Evolutionary conservation across 2,888 invertebrate genomes (phyloP), one percentile per base, ranked within the genome.

Genomic region (Netelia virgata): DNA sequence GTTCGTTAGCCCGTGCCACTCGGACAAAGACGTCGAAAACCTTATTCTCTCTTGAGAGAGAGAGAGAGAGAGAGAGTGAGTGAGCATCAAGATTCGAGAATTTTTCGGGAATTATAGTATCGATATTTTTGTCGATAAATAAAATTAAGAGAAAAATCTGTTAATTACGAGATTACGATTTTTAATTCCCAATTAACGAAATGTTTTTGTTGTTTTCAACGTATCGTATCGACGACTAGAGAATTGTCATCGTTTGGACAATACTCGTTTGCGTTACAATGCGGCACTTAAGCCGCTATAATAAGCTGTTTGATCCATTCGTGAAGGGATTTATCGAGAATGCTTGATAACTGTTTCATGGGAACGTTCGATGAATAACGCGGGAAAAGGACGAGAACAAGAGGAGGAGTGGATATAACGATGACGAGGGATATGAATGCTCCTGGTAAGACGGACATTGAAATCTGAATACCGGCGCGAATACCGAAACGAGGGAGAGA

Each of bases 241-340:
- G 78, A 23, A 77, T 72, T 77, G 82, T 86, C 84, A 69, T 85
- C 79, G 75, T 82, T 41, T 75, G 75, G 74, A 87, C 83, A 86
- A 28, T 28, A 28, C 5, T 28, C 28, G 28, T 28, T 28, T 28
- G 28, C 5, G 28, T 0, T 5, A 28, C 28, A 28, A 86, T 87
- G 78, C 77, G 66, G 81, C 85, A 86, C 87, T 84, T 85, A 82
- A 81, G 61, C 85, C 28, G 28, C 73, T 72, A 78, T 86, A 87
- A 85, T 84, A 80, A 87, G 87, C 82, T 81, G 86, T 86, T 88
- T 87, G 87, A 88, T 87, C 87, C 86, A 87, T 86, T 28, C 5
- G 28, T 86, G 86, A 85, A 76, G 87, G 47, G 16, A 86, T 87
- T 81, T 79, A 88, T 86, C 66, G 82, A 78, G 82, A 85, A 83